phyloP scores from a whole-genome alignment of 2,888 invertebrate genomes.

The Andricus curvator region DNA sequence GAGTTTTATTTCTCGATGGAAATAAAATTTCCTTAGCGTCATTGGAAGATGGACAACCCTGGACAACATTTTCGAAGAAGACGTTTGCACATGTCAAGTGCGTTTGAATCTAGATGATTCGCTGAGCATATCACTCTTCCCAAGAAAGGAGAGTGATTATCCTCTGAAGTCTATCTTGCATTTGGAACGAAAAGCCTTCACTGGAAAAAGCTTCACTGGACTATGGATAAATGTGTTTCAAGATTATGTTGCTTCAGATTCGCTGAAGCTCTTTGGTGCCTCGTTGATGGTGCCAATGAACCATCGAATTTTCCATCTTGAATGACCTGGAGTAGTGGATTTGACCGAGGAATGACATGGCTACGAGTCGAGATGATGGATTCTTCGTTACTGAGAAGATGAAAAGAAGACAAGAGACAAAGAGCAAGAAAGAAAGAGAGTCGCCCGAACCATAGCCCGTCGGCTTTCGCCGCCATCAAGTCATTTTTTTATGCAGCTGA shows the following conservation, averaged over 20 bases:
- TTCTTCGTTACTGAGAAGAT: conserved; percentile 36
- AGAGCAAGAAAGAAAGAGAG: conserved; percentile 51
- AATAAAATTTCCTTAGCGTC: not conserved
- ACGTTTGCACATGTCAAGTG: conserved; percentile 23
- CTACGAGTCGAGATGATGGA: conserved; percentile 39
- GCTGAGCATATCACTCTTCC: not conserved
- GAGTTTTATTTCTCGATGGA: conserved; percentile 13
- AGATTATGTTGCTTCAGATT: conserved; percentile 14
- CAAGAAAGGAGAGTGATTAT: not conserved
- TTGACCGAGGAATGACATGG: conserved; percentile 40
- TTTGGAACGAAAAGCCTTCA: conserved; percentile 17
- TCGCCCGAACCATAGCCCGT: conserved; percentile 53
- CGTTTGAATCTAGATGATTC: conserved; percentile 33
- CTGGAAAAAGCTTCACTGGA: not conserved
- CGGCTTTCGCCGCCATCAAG: conserved; percentile 63
- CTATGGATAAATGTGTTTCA: not conserved
- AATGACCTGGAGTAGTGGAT: conserved; percentile 38
- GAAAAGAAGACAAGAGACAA: conserved; percentile 48
- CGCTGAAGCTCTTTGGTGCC: conserved; percentile 5
- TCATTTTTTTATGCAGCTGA: conserved; percentile 36
- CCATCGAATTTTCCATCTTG: conserved; percentile 44
- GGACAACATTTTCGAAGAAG: not conserved
- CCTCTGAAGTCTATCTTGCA: conserved; percentile 13
- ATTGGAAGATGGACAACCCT: conserved; percentile 16
- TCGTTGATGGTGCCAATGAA: not conserved